A percentile compares a stretch with the other conserved stretches of the same genome.
phyloP scores from a whole-genome alignment of 2,888 invertebrate genomes.

The Tuta absoluta region DNA sequence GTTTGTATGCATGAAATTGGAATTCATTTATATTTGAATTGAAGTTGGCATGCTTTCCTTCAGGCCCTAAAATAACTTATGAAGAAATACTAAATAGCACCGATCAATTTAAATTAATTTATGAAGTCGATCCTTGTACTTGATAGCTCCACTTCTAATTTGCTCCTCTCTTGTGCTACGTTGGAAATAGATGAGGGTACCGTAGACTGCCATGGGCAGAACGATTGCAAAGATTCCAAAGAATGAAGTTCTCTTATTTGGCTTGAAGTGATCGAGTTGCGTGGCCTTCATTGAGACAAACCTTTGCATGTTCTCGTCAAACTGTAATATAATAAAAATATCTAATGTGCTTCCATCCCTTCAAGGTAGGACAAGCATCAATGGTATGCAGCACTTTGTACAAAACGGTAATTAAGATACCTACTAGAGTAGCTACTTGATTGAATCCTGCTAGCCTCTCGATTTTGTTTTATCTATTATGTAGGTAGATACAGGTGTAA shows the following conservation, averaged over 20 bases:
- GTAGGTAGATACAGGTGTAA: too few species aligned
- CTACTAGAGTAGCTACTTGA: too few species aligned
- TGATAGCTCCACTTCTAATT: slow-evolving; percentile 86
- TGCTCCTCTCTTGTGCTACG: slow-evolving; percentile 79
- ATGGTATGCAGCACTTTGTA: too few species aligned
- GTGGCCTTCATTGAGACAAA: slow-evolving; percentile 86
- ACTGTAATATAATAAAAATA: slow-evolving; percentile 79
- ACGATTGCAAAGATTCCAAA: slow-evolving; percentile 76
- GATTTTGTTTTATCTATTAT: too few species aligned
- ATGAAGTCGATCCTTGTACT: slow-evolving; percentile 86
- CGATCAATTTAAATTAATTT: slow-evolving; percentile 58
- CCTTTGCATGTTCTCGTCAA: slow-evolving; percentile 89
- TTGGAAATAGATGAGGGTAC: slow-evolving; percentile 76
- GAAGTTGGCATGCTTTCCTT: too few species aligned
- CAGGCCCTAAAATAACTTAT: too few species aligned
- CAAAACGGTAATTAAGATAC: too few species aligned
- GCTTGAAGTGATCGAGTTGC: slow-evolving; percentile 84
- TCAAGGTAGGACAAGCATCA: background rate
- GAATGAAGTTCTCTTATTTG: slow-evolving; percentile 80
- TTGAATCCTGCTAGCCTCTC: too few species aligned
- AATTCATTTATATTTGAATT: too few species aligned
- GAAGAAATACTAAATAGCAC: too few species aligned
- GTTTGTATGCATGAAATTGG: too few species aligned
- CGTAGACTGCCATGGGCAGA: slow-evolving; percentile 79
- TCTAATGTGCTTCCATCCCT: background rate